phyloP scores from a whole-genome alignment of 2,113 vertebrate genomes.

The Archocentrus centrarchus region DNA sequence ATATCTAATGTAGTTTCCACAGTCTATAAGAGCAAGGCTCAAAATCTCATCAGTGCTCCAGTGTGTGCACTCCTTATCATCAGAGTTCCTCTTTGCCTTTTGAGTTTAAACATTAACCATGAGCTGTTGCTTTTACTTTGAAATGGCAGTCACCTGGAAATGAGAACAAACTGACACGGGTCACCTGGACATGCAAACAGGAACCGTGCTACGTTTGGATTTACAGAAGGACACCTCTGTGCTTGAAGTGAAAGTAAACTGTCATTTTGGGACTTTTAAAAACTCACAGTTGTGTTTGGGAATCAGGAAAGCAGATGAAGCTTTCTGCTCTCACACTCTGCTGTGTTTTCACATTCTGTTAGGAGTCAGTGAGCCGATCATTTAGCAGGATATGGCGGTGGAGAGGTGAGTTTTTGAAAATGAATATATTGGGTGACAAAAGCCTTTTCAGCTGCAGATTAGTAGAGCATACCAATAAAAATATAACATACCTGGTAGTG shows the following conservation, averaged over 20 bases:
- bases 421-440: background rate
- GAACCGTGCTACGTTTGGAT: background rate
- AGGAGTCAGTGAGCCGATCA: constrained; percentile 45
- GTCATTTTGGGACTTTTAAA: background rate
- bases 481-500: background rate
- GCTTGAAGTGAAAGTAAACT: background rate
- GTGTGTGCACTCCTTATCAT: constrained; percentile 37
- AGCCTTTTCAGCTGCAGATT: background rate
- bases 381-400: constrained; percentile 46
- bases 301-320: constrained; percentile 24
- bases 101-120: constrained; percentile 78
- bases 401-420: constrained; percentile 69
- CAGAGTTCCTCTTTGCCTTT: constrained; percentile 32
- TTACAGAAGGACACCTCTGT: background rate
- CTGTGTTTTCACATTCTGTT: constrained; percentile 8
- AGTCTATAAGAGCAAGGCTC: background rate
- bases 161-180: background rate
- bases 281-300: background rate
- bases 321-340: constrained; percentile 19
- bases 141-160: constrained; percentile 6
- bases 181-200: constrained; percentile 9
- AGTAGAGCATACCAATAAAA: background rate
- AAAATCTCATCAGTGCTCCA: background rate
- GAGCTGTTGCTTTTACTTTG: constrained; percentile 23
- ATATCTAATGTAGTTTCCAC: background rate